Conservation (phyloP, 2,888 invertebrate species). For the Drepana falcataria region DNA sequence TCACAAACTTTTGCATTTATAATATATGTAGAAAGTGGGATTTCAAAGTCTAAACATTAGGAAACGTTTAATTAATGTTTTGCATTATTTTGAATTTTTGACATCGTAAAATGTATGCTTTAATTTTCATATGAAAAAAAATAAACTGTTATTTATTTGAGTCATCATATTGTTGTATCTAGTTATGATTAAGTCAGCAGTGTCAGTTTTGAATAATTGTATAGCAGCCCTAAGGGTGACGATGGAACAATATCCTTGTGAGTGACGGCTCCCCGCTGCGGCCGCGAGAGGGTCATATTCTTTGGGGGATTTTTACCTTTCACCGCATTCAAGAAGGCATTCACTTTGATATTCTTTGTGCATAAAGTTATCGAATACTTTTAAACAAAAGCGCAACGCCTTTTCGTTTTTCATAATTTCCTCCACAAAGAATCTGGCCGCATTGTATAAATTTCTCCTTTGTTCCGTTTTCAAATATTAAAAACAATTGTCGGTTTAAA, state of each 20-base stretch:
- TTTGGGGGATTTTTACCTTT: not conserved
- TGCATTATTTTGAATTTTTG: too few species aligned
- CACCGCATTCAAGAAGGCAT: not conserved
- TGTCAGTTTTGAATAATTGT: not conserved
- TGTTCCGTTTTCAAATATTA: not conserved
- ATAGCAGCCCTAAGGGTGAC: constrained; percentile 4
- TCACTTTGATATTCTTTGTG: not conserved
- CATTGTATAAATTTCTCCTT: not conserved
- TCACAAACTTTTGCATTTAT: too few species aligned
- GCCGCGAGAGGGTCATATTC: not conserved
- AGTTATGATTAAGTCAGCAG: not conserved
- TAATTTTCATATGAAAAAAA: too few species aligned
- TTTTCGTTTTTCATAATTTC: not conserved
- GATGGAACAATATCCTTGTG: constrained; percentile 22
- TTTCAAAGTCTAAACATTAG: too few species aligned
- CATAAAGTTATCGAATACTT: not conserved
- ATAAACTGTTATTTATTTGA: too few species aligned
- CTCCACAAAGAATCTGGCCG: constrained; percentile 1
- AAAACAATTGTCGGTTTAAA: not conserved
- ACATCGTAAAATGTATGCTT: too few species aligned
- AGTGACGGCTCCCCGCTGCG: constrained; percentile 8
- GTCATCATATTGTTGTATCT: too few species aligned
- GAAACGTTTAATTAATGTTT: too few species aligned
- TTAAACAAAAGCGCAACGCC: not conserved
- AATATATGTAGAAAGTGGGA: too few species aligned